These are phyloP conservation scores for Decapterus maruadsi DNA, from an alignment of 2,797 vertebrate species.

Conservation along the genomic window DNA sequence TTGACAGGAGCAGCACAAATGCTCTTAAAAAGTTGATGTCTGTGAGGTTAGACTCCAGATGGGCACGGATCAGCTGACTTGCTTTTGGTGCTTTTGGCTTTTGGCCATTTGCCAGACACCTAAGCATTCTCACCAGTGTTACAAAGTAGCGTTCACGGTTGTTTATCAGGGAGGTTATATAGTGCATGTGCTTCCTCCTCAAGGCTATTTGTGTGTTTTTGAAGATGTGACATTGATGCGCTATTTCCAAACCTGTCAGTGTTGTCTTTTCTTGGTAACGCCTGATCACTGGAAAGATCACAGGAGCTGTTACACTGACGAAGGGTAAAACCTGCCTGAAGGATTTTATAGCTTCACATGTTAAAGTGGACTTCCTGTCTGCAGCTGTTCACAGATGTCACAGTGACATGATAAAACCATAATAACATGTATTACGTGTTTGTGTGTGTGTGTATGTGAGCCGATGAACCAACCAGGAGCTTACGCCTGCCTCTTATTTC, in stretches of 20 bases:
- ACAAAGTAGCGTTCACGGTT: not conserved
- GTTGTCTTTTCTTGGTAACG: not conserved
- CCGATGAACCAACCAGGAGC: not conserved
- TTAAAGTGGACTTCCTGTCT: not conserved
- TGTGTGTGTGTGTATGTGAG: too few species aligned
- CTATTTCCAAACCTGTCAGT: slow-evolving; percentile 3
- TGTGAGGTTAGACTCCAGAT: not conserved
- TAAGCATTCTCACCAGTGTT: not conserved
- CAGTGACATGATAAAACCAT: not conserved
- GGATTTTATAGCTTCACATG: not conserved
- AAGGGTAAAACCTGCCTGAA: slow-evolving; percentile 20
- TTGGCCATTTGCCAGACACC: not conserved
- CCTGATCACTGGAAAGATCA: not conserved
- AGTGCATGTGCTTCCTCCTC: not conserved
- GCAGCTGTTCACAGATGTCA: not conserved
- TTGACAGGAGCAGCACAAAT: not conserved
- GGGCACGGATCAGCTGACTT: not conserved
- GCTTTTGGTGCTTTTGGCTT: not conserved
- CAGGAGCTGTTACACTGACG: not conserved
- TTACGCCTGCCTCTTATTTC: not conserved
- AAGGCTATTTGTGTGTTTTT: not conserved
- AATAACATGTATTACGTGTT: not conserved
- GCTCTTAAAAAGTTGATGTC: not conserved
- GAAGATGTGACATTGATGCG: not conserved
- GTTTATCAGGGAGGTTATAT: not conserved